A percentile compares a stretch with the other conserved stretches of the same genome.
Conservation (phyloP, 2,888 invertebrate genomes). For the Erebia palarica region DNA sequence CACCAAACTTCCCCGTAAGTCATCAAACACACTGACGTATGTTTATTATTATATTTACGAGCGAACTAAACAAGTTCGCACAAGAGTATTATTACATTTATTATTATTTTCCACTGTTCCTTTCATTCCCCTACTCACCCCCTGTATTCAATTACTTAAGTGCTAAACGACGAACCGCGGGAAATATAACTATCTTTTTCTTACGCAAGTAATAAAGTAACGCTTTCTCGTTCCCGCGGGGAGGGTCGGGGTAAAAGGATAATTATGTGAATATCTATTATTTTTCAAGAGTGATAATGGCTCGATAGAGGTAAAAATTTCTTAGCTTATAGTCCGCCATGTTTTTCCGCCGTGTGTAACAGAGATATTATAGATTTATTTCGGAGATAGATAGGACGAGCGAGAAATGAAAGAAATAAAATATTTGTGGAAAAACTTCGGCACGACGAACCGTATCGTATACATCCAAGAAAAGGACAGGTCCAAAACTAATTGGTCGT, state of each 20-base stretch:
- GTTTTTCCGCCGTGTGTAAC: constrained; percentile 48
- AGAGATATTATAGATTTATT: constrained; percentile 37
- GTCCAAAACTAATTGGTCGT: no score
- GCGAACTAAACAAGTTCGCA: constrained; percentile 52
- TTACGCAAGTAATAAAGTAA: constrained; percentile 45
- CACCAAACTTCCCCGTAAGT: constrained; percentile 17
- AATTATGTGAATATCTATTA: constrained; percentile 80
- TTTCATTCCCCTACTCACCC: constrained; percentile 61
- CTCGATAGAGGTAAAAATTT: constrained; percentile 68
- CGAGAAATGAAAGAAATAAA: neutral
- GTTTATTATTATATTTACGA: constrained; percentile 58
- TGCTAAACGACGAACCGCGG: constrained; percentile 61
- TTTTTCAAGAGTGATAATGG: constrained; percentile 75
- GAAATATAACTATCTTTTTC: constrained; percentile 57
- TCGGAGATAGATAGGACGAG: neutral
- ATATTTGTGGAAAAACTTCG: neutral
- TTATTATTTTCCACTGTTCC: constrained; percentile 74
- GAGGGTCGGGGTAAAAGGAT: constrained; percentile 64
- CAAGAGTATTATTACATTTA: constrained; percentile 63
- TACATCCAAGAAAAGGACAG: no score
- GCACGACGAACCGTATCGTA: no score
- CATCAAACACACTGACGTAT: constrained; percentile 41
- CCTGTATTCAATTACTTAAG: constrained; percentile 80
- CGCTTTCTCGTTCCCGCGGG: constrained; percentile 49
- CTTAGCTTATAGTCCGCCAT: constrained; percentile 57